Base-by-base conservation (phyloP, 2,113 vertebrate species). In the Sebastes schlegelii region DNA sequence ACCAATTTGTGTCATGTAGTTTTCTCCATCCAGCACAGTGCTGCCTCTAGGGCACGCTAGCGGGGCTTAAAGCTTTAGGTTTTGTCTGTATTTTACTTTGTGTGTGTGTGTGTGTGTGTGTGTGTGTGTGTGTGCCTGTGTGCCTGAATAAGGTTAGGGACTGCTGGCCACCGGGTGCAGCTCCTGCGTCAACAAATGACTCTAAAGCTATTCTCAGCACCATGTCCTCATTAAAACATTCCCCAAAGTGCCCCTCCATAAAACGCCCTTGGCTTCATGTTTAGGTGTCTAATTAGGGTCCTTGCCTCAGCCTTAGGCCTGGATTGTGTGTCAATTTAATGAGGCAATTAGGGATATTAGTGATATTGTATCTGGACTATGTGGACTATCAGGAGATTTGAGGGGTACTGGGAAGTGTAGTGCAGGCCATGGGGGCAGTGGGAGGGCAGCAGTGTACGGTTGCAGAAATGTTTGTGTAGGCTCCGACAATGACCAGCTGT, bases 241-340 rank as follows among this genome's bases (percentile, higher is more conserved):
- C 92, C 92, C 90, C 88, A 92, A 93, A 92, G 90, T 91, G 86
- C 88, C 89, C 88, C 84, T 85, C 91, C 80, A 89, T 93, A 94
- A 94, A 94, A 87, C 84, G 77, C 85, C 84, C 86, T 89, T 87
- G 86, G 80, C 89, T 91, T 91, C 90, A 88, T 83, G 93, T 94
- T 94, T 93, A 94, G 94, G 92, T 89, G 91, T 93, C 94, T 94
- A 95, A 94, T 95, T 93, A 94, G 92, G 89, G 90, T 79, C 57
- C 74, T 9, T 57, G 85, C 85, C 75, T 86, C 83, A 58, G 83
- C 85, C 64, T 66, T 52, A 55, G 86, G 61, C 80, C 88, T 87
- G 93, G 91, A 92, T 92, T 80, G 88, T 93, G 91, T 92, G 92
- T 93, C 91, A 90, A 85, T 91, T 95, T 95, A 94, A 94, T 90